phyloP scores from a whole-genome alignment of 2,797 vertebrate genomes.

The Podarcis lilfordi region DNA sequence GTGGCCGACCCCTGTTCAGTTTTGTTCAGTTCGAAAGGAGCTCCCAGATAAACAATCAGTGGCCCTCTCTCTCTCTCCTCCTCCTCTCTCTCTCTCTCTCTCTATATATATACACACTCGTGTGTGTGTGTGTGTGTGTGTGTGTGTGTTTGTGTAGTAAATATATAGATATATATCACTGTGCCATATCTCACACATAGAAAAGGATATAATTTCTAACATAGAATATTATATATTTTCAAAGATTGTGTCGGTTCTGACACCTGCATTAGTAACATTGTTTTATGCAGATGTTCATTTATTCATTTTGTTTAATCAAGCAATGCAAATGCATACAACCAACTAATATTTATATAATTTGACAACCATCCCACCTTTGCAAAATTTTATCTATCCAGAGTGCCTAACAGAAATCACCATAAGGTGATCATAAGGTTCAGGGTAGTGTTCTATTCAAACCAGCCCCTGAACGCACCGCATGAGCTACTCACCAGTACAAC shows the following conservation, averaged over 20 bases:
- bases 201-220: background rate
- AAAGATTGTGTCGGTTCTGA: background rate
- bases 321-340: background rate
- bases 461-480: background rate
- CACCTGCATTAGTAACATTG: background rate
- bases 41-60: no score
- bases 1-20: no score
- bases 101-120: no score
- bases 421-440: no score
- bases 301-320: background rate
- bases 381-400: background rate
- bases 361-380: background rate
- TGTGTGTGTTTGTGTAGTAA: no score
- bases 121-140: no score
- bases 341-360: background rate
- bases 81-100: no score
- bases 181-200: no score
- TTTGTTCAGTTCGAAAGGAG: no score
- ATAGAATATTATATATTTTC: background rate
- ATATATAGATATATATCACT: no score
- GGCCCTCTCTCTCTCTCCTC: no score
- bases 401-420: no score
- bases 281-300: background rate
- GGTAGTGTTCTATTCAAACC: background rate
- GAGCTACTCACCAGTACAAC: constrained; percentile 46